Percentiles rank a stretch among this genome's conserved stretches.
Conservation (phyloP, 2,113 vertebrate genomes). For the Oostethus manadensis region DNA sequence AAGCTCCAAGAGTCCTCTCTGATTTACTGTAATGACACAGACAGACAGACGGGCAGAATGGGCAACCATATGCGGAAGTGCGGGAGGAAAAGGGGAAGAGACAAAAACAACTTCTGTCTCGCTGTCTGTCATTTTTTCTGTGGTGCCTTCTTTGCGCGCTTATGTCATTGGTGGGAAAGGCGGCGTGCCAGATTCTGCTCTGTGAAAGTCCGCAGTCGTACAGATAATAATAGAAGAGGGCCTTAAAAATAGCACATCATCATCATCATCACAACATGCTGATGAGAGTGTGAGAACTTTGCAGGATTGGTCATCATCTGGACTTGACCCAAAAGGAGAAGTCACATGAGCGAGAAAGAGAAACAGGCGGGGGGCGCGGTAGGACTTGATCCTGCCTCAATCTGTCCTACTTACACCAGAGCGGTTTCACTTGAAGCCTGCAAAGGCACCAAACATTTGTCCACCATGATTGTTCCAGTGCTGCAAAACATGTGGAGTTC, state of each 20-base stretch:
- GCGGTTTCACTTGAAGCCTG: background rate
- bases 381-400: conserved; percentile 60
- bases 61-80: conserved; percentile 65
- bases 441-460: background rate
- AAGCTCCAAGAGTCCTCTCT: conserved; percentile 84
- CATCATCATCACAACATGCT: conserved; percentile 6
- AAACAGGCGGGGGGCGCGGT: background rate
- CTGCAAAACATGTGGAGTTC: no score
- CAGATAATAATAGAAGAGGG: conserved; percentile 1
- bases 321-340: conserved; percentile 29
- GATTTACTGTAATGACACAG: conserved; percentile 86
- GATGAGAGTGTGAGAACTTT: conserved; percentile 18
- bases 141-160: conserved; percentile 33
- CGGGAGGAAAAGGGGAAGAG: conserved; percentile 50
- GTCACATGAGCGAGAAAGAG: conserved; percentile 23
- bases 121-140: conserved; percentile 55
- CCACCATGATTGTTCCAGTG: no score
- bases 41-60: conserved; percentile 65
- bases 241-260: background rate
- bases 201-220: conserved; percentile 23
- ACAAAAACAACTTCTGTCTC: conserved; percentile 68
- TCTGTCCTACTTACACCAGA: conserved; percentile 52
- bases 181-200: conserved; percentile 39
- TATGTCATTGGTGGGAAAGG: conserved; percentile 47
- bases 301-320: conserved; percentile 34